Evolutionary conservation across 2,888 invertebrate genomes (phyloP).

Genomic region (Ennomos quercinarius): DNA sequence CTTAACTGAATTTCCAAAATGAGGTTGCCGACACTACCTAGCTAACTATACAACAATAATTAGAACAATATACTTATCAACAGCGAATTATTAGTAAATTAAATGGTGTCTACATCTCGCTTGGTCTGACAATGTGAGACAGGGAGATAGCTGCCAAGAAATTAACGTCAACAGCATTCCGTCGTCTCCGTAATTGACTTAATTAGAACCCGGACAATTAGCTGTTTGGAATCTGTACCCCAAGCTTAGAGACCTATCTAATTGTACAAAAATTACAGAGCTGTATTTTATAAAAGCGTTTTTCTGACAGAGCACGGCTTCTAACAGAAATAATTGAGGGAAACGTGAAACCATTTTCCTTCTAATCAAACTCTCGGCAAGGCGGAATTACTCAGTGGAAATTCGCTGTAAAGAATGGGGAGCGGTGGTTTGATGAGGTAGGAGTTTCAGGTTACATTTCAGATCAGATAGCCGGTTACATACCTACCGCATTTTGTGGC

Average conservation of each 20-base stretch:
- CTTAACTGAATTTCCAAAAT: too few relatives aligned
- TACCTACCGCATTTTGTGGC: slow-evolving; percentile 73
- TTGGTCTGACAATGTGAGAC: slow-evolving; percentile 4
- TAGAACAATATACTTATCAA: too few relatives aligned
- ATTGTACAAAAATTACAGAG: slow-evolving; percentile 23
- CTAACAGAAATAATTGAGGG: slow-evolving; percentile 35
- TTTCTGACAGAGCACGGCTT: slow-evolving; percentile 20
- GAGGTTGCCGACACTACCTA: too few relatives aligned
- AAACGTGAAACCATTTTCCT: slow-evolving; percentile 37
- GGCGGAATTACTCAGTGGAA: slow-evolving; percentile 32
- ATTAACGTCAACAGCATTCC: slow-evolving; percentile 3
- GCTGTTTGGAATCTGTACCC: slow-evolving; percentile 11
- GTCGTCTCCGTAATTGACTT: slow-evolving; percentile 10
- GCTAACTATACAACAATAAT: too few relatives aligned
- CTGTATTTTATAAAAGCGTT: slow-evolving; percentile 23
- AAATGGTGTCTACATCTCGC: background rate
- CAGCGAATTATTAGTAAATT: too few relatives aligned
- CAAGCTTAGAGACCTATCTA: slow-evolving; percentile 11
- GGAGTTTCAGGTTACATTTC: slow-evolving; percentile 69
- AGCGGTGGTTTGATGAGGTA: slow-evolving; percentile 35
- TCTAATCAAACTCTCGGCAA: slow-evolving; percentile 38
- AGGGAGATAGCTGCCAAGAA: slow-evolving; percentile 6
- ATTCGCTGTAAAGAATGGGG: slow-evolving; percentile 35
- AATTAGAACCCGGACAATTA: slow-evolving; percentile 21
- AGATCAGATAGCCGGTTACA: slow-evolving; percentile 67